Evolutionary conservation across 2,797 vertebrate species (phyloP).

Genomic region (Pseudomugil tenellus): DNA sequence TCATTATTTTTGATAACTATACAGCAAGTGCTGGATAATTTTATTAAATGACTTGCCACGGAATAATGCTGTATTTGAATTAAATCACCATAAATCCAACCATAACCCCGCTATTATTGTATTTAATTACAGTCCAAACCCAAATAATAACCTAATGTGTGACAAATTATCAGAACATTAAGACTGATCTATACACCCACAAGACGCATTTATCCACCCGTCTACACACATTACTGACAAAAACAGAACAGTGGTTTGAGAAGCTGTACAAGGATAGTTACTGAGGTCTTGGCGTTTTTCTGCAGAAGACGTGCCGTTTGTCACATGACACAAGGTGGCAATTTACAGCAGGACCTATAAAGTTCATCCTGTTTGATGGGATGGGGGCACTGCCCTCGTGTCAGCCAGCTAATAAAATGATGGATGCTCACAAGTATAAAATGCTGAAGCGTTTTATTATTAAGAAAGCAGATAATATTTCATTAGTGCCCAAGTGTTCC

Average conservation of each 20-base stretch:
- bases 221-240: slow-evolving; percentile 6
- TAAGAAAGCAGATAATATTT: slow-evolving; percentile 72
- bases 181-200: slow-evolving; percentile 38
- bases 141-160: slow-evolving; percentile 56
- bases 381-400: slow-evolving; percentile 37
- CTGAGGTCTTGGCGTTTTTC: slow-evolving; percentile 36
- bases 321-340: slow-evolving; percentile 45
- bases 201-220: slow-evolving; percentile 14
- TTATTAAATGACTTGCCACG: slow-evolving; percentile 61
- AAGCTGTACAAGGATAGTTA: slow-evolving; percentile 2
- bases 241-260: slow-evolving; percentile 10
- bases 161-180: slow-evolving; percentile 55
- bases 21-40: slow-evolving; percentile 67
- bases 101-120: slow-evolving; percentile 41
- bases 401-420: slow-evolving; percentile 62
- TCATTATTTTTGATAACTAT: slow-evolving; percentile 80
- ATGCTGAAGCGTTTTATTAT: slow-evolving; percentile 77
- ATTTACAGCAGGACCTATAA: slow-evolving; percentile 59
- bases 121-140: slow-evolving; percentile 64
- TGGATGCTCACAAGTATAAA: slow-evolving; percentile 47
- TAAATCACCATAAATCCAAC: slow-evolving; percentile 60
- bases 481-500: slow-evolving; percentile 36
- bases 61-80: slow-evolving; percentile 51
- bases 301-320: slow-evolving; percentile 39
- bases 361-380: slow-evolving; percentile 41